Percentiles rank a stretch among this genome's conserved stretches.
phyloP scores from a whole-genome alignment of 2,888 invertebrate genomes.

The Plagodis dolabraria region DNA sequence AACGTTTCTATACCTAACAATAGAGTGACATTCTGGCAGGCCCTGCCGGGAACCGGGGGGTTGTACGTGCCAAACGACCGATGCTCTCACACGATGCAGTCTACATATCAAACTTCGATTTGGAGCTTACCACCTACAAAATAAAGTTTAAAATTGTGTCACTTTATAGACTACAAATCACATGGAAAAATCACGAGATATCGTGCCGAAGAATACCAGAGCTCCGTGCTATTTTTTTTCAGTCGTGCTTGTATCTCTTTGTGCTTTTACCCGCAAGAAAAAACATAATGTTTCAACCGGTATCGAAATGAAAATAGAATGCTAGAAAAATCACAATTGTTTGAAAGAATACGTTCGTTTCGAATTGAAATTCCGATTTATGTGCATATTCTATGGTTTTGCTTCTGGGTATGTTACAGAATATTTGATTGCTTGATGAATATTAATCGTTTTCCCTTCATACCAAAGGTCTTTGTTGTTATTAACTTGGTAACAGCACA shows the following conservation, averaged over 20 bases:
- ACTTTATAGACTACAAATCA: constrained; percentile 33
- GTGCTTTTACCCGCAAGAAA: constrained; percentile 18
- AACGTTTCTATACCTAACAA: constrained; percentile 54
- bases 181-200: constrained; percentile 42
- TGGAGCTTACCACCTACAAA: constrained; percentile 7
- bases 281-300: constrained; percentile 11
- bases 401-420: constrained; percentile 25
- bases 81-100: constrained; percentile 26
- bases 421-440: constrained; percentile 28
- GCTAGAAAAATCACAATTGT: constrained; percentile 20
- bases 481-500: constrained; percentile 13
- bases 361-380: constrained; percentile 28
- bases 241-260: constrained; percentile 11
- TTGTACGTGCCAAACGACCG: constrained; percentile 62
- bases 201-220: constrained; percentile 28
- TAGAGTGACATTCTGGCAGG: constrained; percentile 57
- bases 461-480: constrained; percentile 13
- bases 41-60: constrained; percentile 38
- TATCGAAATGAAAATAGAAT: constrained; percentile 20
- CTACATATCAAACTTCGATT: constrained; percentile 22
- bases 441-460: constrained; percentile 16
- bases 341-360: constrained; percentile 19
- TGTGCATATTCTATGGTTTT: constrained; percentile 24
- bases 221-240: constrained; percentile 12
- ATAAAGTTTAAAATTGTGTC: constrained; percentile 26